Evolutionary conservation across 2,888 invertebrate genomes (phyloP), one percentile per base, ranked within the genome.

Genomic region (Germaria angustata): DNA sequence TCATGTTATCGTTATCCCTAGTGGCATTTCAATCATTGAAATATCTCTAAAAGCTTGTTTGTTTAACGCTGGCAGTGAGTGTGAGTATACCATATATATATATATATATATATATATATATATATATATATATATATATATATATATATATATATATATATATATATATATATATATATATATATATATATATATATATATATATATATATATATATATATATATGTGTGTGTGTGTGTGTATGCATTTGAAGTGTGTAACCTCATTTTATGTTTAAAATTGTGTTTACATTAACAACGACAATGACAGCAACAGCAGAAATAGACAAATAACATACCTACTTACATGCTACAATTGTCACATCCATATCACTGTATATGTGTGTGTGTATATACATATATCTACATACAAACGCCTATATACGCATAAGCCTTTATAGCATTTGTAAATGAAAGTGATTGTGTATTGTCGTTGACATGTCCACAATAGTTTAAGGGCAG

Each of bases 1-100:
- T 89, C 89, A 88, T 87, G 86, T 87, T 87, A 88, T 87, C 87
- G 85, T 86, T 86, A 86, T 87, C 85, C 87, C 87, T 86, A 55
- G 84, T 86, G 89, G 86, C 86, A 85, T 86, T 87, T 88, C 88
- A 87, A 87, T 88, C 87, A 87, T 87, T 85, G 84, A 75, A 79
- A 76, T 80, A 71, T 79, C 76, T 77, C 76, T 59, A 66, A 73
- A 75, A 59, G 66, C 73, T 75, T 57, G 17, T 75, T 65, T 53
- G 28, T 66, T 69, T 17, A 63, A n/a, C n/a, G 53, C 32, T 34
- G 20, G 20, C 0, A 36, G 65, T 13, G 9, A 59, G 11, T 17
- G n/a, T n/a, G n/a, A n/a, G n/a, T n/a, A n/a, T n/a, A n/a, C n/a
- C n/a, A n/a, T 39, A 24, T 59, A 4, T 13, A 15, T 61, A 7